These are phyloP conservation scores for Caligus rogercresseyi DNA, from an alignment of 1,140 invertebrate species.

Conservation along the genomic window DNA sequence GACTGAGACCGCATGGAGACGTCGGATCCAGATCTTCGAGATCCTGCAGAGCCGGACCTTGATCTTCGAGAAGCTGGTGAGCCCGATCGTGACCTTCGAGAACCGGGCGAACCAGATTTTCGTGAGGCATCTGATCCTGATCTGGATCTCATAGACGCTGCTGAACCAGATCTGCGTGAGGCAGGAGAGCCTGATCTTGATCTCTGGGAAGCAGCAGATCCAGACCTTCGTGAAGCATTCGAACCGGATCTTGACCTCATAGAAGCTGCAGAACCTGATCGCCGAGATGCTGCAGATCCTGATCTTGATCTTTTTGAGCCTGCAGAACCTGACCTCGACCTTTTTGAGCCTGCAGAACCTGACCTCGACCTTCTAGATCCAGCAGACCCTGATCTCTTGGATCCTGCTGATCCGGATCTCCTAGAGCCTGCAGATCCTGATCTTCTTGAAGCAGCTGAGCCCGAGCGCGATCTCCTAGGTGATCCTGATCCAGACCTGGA, in stretches of 20 bases:
- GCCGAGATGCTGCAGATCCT: constrained; percentile 26
- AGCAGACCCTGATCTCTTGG: constrained; percentile 26
- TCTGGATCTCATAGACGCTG: constrained; percentile 8
- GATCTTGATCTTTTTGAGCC: constrained; percentile 29
- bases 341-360: constrained; percentile 28
- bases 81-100: neutral
- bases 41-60: neutral
- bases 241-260: constrained; percentile 26
- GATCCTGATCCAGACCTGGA: constrained; percentile 29
- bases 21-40: neutral
- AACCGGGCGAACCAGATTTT: constrained; percentile 10
- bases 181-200: constrained; percentile 6
- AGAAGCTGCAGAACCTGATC: constrained; percentile 23
- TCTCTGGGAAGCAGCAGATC: constrained; percentile 8
- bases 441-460: constrained; percentile 29
- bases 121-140: constrained; percentile 13
- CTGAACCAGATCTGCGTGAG: constrained; percentile 12
- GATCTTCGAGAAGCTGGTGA: constrained; percentile 1
- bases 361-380: constrained; percentile 28
- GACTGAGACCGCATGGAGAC: neutral
- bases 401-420: constrained; percentile 21
- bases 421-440: constrained; percentile 29
- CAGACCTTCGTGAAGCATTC: constrained; percentile 23
- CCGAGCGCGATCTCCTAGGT: constrained; percentile 22
- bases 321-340: constrained; percentile 28